Conservation (phyloP, 1,140 invertebrate species). For the Popillia japonica region DNA sequence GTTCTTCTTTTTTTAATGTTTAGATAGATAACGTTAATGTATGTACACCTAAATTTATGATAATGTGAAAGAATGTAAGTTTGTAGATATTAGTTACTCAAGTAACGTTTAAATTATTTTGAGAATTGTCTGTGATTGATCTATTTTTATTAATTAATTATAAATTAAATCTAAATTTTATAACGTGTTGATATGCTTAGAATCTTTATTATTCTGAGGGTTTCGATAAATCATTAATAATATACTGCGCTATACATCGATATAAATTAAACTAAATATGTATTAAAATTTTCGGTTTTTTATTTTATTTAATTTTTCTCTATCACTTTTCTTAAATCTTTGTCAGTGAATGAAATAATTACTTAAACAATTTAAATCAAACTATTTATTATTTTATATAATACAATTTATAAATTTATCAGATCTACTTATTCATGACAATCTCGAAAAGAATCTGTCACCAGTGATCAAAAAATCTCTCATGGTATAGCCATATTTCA, state of each 20-base stretch:
- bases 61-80: conserved; percentile 37
- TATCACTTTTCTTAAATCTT: too few species aligned
- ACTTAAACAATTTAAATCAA: background rate
- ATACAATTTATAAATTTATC: too few species aligned
- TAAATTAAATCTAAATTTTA: conserved; percentile 41
- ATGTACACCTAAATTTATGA: conserved; percentile 2
- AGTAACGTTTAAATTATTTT: conserved; percentile 45
- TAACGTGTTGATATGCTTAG: background rate
- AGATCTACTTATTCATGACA: background rate
- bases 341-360: too few species aligned
- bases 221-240: too few species aligned
- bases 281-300: too few species aligned
- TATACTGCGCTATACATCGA: background rate
- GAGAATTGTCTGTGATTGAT: conserved; percentile 46
- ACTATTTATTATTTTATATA: too few species aligned
- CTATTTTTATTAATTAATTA: conserved; percentile 46
- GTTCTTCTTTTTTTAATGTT: background rate
- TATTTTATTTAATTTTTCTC: too few species aligned
- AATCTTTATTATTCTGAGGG: background rate
- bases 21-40: background rate
- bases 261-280: background rate
- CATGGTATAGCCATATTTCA: too few species aligned
- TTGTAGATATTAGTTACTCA: conserved; percentile 39
- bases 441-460: too few species aligned
- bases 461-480: too few species aligned